Percentiles rank a stretch among this genome's conserved stretches.
Conservation (phyloP, 2,797 vertebrate genomes). For the Saxicola maurus region DNA sequence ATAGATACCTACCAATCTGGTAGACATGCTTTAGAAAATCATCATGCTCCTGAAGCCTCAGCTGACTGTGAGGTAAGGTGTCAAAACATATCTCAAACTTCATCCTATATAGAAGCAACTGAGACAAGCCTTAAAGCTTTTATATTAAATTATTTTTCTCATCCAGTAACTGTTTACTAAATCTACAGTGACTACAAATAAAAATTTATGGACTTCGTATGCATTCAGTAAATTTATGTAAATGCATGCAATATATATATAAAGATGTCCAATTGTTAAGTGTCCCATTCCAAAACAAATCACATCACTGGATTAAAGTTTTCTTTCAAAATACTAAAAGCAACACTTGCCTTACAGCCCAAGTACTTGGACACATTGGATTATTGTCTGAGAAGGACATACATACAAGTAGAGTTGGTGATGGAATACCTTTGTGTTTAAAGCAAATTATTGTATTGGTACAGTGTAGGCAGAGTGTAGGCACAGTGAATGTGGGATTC, state of each 20-base stretch:
- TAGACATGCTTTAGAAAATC: not conserved
- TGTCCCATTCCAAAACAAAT: not conserved
- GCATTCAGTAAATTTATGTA: not conserved
- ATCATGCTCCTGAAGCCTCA: not conserved
- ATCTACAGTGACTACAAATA: not conserved
- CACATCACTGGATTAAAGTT: not conserved
- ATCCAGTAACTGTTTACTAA: not conserved
- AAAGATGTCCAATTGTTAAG: fast-evolving
- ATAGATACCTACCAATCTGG: not conserved
- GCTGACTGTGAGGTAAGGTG: not conserved
- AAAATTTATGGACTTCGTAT: not conserved
- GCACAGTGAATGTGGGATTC: not conserved
- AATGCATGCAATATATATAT: not conserved
- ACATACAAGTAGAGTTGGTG: not conserved
- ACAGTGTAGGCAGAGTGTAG: not conserved
- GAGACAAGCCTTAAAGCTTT: not conserved
- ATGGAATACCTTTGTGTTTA: not conserved
- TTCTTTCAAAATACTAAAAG: not conserved
- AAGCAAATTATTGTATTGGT: not conserved
- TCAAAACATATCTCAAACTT: not conserved
- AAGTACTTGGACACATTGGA: not conserved
- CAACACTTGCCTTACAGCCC: not conserved
- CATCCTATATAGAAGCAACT: not conserved
- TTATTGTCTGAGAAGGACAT: not conserved
- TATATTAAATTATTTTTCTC: not conserved